Conservation (phyloP, 2,797 vertebrate species). For the Lutjanus argentimaculatus region DNA sequence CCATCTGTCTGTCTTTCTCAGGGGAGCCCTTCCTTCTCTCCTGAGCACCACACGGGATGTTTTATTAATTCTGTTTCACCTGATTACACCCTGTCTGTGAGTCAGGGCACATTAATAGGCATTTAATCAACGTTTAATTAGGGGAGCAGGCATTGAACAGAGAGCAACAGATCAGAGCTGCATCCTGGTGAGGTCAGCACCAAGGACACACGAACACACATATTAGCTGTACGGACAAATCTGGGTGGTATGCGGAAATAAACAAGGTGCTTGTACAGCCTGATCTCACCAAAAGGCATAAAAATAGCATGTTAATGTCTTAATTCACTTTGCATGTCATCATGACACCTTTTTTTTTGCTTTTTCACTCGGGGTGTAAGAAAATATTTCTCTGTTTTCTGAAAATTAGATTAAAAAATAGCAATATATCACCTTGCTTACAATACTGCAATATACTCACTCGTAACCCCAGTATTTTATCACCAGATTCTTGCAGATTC, state of each 20-base stretch:
- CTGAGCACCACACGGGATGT: slow-evolving; percentile 71
- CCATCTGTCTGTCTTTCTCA: slow-evolving; percentile 83
- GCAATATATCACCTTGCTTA: too few species aligned
- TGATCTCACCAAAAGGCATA: background rate
- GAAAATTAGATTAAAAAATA: too few species aligned
- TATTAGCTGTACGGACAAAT: background rate
- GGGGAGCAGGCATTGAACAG: slow-evolving; percentile 49
- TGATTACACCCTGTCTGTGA: slow-evolving; percentile 82
- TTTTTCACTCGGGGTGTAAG: too few species aligned
- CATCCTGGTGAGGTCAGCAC: slow-evolving; percentile 61
- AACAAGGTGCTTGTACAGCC: background rate
- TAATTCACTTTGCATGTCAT: too few species aligned
- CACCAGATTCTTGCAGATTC: too few species aligned
- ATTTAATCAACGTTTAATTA: slow-evolving; percentile 86
- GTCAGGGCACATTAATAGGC: slow-evolving; percentile 83
- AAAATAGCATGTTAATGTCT: too few species aligned
- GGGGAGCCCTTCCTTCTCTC: slow-evolving; percentile 72
- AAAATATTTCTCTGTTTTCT: too few species aligned
- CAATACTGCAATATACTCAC: too few species aligned
- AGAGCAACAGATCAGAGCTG: slow-evolving; percentile 46
- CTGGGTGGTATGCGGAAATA: background rate
- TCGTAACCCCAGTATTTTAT: too few species aligned
- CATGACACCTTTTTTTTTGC: too few species aligned
- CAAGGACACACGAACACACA: slow-evolving; percentile 47
- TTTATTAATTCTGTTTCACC: slow-evolving; percentile 87